Percentiles rank a stretch among this genome's conserved stretches.
phyloP scores from a whole-genome alignment of 2,888 invertebrate species.

The Strigamia crassipes region DNA sequence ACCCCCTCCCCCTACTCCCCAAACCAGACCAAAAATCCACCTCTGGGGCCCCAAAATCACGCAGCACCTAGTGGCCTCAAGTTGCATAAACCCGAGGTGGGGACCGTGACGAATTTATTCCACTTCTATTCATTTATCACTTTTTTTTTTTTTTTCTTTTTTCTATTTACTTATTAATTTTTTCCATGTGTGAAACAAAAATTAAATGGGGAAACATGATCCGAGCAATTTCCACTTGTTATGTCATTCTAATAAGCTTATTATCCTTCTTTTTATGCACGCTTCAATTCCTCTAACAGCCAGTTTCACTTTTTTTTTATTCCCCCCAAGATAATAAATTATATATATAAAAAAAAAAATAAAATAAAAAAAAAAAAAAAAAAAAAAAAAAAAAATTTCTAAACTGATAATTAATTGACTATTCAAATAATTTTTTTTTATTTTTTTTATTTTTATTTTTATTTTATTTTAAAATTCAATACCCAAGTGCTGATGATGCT shows the following conservation, averaged over 20 bases:
- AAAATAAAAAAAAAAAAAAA: background rate
- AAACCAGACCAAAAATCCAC: too few species aligned
- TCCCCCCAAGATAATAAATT: conserved; percentile 29
- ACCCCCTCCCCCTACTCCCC: too few species aligned
- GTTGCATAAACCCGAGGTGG: too few species aligned
- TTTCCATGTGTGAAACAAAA: background rate
- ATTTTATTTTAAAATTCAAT: background rate
- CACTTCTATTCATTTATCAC: background rate
- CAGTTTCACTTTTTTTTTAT: conserved; percentile 13
- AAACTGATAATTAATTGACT: background rate
- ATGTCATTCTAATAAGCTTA: conserved; percentile 42
- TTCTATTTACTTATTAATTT: background rate
- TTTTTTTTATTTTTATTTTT: background rate
- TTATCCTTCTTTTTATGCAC: conserved; percentile 30
- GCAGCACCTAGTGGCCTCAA: too few species aligned
- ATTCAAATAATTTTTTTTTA: background rate
- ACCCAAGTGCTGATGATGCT: background rate
- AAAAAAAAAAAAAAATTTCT: too few species aligned
- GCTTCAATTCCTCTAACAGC: conserved; percentile 37
- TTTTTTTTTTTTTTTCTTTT: background rate
- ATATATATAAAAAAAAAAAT: background rate
- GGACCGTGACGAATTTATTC: too few species aligned
- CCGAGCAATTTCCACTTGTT: conserved; percentile 31
- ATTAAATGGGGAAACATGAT: conserved; percentile 25
- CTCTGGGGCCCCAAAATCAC: too few species aligned